Base-by-base conservation (phyloP, 2,888 invertebrate species). In the Caenorhabditis panamensis region DNA sequence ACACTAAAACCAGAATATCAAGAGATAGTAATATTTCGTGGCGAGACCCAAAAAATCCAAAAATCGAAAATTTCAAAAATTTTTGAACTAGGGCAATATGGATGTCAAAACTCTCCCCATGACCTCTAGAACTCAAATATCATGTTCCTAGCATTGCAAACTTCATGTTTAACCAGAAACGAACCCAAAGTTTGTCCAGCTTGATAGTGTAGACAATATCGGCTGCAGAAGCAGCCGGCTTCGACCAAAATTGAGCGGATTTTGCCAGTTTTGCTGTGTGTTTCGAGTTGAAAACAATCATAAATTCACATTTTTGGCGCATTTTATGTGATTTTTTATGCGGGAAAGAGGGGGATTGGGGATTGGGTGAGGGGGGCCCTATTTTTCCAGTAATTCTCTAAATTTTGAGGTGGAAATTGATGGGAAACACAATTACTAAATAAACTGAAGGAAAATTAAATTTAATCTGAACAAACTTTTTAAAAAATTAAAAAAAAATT, bases 121-220 rank as follows among this genome's bases (percentile, higher is more conserved):
- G 31, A 56, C 8, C 41, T 41, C 41, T 13, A 41, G 41, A 41
- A 41, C 41, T 11, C 18, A 18, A 13, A 31, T 62, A 31, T 62
- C n/a, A 2, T 18, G 8, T 31, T 49, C 20, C 6, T 49, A 31
- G 49, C 16, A 26, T 31, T 2, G 11, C 41, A 41, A 41, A 41
- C 13, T 13, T 2, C 41, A 41, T 31, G 31, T 31, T 31, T 9
- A 31, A 31, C 9, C 31, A 6, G 3, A 51, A 68, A 69, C 61
- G 0, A 44, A 71, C 71, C 71, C 71, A 71, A 26, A 63, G 53
- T 36, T 71, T 71, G 44, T 71, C 71, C 71, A 71, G 41, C 62
- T 63, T 62, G 44, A 71, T 62, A 11, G 71, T 71, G 54, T 62
- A 71, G 71, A 71, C 62, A 22, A 71, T 53, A 36, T 71, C 62